Percentiles rank a stretch among this genome's conserved stretches.
Evolutionary conservation across 2,113 vertebrate species (phyloP).

Genomic region (Platichthys stellatus): DNA sequence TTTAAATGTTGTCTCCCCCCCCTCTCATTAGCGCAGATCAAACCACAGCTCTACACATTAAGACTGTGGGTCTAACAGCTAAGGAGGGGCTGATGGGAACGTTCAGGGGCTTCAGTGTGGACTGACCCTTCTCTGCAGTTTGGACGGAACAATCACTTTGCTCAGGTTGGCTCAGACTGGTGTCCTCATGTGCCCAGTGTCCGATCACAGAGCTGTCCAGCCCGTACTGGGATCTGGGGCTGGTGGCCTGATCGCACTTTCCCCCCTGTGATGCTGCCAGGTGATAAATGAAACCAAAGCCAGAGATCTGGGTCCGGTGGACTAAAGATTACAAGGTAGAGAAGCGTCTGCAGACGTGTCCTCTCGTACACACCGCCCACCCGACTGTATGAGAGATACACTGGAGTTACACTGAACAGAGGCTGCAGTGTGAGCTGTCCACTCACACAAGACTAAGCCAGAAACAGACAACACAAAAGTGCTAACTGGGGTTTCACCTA

Average conservation of each 20-base stretch:
- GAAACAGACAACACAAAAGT: constrained; percentile 15
- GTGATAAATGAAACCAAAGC: neutral
- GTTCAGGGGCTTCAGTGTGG: neutral
- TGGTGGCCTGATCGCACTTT: neutral
- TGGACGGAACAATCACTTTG: neutral
- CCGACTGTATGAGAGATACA: neutral
- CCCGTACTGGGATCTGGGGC: neutral
- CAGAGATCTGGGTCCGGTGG: neutral
- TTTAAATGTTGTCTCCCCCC: no score
- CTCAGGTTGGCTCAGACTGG: neutral
- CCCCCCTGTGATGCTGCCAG: no score
- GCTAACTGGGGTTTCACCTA: constrained; percentile 17
- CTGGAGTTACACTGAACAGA: constrained; percentile 7
- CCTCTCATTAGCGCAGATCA: no score
- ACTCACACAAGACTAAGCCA: constrained; percentile 8
- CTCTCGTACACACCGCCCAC: no score
- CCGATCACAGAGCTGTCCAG: neutral
- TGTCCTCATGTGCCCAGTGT: no score
- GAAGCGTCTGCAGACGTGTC: neutral
- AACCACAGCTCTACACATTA: neutral
- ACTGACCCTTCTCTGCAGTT: neutral
- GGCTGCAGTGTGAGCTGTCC: neutral
- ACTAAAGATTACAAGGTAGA: neutral
- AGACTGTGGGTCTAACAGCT: neutral
- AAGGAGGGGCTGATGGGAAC: neutral